Evolutionary conservation across 2,797 vertebrate species (phyloP).

Genomic region (Rhincodon typus): DNA sequence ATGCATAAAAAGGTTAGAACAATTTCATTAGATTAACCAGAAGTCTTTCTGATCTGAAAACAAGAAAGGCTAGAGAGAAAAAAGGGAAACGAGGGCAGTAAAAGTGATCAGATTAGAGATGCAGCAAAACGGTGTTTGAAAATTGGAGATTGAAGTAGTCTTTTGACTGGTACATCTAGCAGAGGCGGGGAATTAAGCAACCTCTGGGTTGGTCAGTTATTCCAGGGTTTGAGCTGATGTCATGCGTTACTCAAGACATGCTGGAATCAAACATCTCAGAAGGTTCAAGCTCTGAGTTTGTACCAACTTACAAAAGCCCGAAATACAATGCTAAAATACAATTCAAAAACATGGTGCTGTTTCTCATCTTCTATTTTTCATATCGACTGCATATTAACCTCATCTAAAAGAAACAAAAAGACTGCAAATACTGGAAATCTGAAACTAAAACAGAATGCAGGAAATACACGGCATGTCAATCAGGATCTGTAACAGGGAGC

Average conservation of each 20-base stretch:
- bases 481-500: neutral
- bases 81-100: neutral
- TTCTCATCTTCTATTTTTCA: neutral
- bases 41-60: neutral
- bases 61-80: neutral
- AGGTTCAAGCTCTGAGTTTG: neutral
- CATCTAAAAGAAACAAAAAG: neutral
- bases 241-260: neutral
- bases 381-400: neutral
- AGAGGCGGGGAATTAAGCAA: neutral
- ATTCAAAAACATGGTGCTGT: neutral
- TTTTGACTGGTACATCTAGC: neutral
- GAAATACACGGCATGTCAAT: neutral
- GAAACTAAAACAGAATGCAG: neutral
- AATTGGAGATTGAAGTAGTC: neutral
- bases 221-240: neutral
- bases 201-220: neutral
- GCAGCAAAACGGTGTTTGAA: neutral
- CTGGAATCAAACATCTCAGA: neutral
- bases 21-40: neutral
- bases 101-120: neutral
- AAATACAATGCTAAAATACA: neutral
- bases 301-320: no score
- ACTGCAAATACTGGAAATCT: neutral
- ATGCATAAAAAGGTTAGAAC: neutral